A percentile compares a stretch with the other conserved stretches of the same genome.
Evolutionary conservation across 2,797 vertebrate species (phyloP).

Genomic region (Hoplostethus atlanticus): DNA sequence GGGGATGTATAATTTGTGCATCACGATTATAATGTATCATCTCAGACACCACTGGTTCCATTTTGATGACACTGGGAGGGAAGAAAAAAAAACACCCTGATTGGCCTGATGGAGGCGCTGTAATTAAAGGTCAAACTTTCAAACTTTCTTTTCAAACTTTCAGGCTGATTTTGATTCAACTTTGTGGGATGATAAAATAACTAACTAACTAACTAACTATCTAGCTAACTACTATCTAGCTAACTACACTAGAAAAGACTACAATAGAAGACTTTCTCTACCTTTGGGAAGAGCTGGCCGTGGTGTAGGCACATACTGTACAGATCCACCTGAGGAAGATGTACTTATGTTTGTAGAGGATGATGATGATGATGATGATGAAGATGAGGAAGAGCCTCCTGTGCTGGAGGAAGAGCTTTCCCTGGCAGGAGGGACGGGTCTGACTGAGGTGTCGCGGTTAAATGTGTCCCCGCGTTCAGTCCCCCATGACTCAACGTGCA

Average conservation of each 20-base stretch:
- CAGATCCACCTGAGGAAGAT: constrained; percentile 59
- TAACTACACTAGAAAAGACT: not conserved
- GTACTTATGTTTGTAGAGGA: constrained; percentile 56
- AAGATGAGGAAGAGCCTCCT: constrained; percentile 62
- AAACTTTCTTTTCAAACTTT: too few species aligned
- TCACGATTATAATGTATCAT: too few species aligned
- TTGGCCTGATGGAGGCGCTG: too few species aligned
- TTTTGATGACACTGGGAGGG: not conserved
- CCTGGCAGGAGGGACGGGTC: constrained; percentile 18
- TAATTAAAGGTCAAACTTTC: too few species aligned
- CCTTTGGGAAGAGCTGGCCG: constrained; percentile 82
- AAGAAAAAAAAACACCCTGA: not conserved
- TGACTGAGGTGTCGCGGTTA: constrained; percentile 47
- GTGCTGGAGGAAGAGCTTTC: constrained; percentile 50
- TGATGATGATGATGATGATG: constrained; percentile 52
- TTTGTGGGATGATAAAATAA: not conserved
- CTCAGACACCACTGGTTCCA: too few species aligned
- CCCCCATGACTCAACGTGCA: constrained; percentile 53
- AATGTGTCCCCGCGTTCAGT: constrained; percentile 70
- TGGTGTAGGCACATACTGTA: constrained; percentile 53
- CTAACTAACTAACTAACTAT: not conserved
- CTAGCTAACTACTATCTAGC: not conserved
- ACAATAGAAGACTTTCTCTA: constrained; percentile 37
- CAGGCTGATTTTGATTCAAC: too few species aligned
- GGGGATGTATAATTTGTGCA: too few species aligned